Evolutionary conservation across 2,113 vertebrate genomes (phyloP).

Genomic region (Bucco capensis): DNA sequence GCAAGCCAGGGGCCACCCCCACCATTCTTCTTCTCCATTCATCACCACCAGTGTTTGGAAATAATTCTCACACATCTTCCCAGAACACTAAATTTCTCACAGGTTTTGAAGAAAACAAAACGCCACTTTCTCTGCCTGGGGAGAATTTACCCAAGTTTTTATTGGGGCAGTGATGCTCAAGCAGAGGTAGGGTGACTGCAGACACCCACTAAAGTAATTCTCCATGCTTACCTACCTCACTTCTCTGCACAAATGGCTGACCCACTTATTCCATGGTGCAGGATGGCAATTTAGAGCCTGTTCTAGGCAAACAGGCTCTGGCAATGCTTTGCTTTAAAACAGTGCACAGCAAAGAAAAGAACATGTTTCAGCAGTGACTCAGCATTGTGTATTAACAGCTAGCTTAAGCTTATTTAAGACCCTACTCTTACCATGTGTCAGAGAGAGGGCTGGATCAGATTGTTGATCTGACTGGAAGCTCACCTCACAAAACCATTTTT

Average conservation of each 20-base stretch:
- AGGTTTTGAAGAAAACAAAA: not conserved
- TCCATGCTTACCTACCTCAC: accelerated
- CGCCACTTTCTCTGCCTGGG: accelerated
- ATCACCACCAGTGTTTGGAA: not conserved
- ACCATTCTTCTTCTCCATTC: no score
- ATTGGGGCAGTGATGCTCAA: accelerated
- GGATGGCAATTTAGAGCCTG: accelerated
- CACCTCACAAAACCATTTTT: not conserved
- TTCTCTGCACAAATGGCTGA: not conserved
- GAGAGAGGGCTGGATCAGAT: not conserved
- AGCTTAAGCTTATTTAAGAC: not conserved
- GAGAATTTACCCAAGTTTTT: not conserved
- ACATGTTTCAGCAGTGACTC: slow-evolving; percentile 22
- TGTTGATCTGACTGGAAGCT: not conserved
- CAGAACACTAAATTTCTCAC: not conserved
- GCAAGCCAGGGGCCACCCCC: no score
- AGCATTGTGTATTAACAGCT: not conserved
- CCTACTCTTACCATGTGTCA: not conserved
- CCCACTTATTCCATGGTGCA: accelerated
- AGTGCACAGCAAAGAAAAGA: not conserved
- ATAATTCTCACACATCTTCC: not conserved
- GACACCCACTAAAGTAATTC: not conserved
- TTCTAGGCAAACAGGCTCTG: not conserved
- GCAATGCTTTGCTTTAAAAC: not conserved
- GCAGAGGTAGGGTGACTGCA: not conserved